Base-by-base conservation (phyloP, 1,140 invertebrate species). In the Drosophila parabipectinata region DNA sequence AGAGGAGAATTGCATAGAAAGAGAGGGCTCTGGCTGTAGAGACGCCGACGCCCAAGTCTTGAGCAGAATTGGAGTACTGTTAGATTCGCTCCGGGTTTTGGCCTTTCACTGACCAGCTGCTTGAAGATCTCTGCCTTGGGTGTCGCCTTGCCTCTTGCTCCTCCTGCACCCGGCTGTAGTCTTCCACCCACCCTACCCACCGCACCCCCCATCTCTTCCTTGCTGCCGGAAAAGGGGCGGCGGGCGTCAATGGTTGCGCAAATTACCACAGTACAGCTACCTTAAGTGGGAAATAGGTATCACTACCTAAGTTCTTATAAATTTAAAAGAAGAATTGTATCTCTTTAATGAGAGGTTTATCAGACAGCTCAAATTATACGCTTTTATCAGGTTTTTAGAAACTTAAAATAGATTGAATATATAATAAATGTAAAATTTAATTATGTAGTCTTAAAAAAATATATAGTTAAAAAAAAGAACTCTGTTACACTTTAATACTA, bases 61-160 rank as follows among this genome's bases (percentile, higher is more conserved):
- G 67, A 56, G 68, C 79, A 83, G 83, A 88, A 88, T 79, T 88
- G 76, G 83, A 88, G 75, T 81, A 88, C 60, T 72, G 61, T 58
- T 54, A 52, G 57, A 39, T 74, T 60, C 48, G 52, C 69, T 52
- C 51, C 45, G 47, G 57, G 58, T 41, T 44, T 67, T 55, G 64
- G 78, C 83, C 83, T 88, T 88, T 88, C 83, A 88, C 83, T 88
- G 83, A 79, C 83, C 83, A 88, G 71, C 83, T 83, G 75, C 81
- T 69, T 52, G 72, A 81, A 87, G 48, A 79, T 74, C 78, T 83
- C 62, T 51, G 78, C 56, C 73, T 69, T 68, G 64, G 78, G 82
- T 81, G 73, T 45, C 56, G 76, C 60, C 53, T 64, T 45, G 21
- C 52, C 50, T 21, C 45, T 12, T 3, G 21, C 30, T 24, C 59